Evolutionary conservation across 2,888 invertebrate genomes (phyloP).

Genomic region (Podotricha telesiphe): DNA sequence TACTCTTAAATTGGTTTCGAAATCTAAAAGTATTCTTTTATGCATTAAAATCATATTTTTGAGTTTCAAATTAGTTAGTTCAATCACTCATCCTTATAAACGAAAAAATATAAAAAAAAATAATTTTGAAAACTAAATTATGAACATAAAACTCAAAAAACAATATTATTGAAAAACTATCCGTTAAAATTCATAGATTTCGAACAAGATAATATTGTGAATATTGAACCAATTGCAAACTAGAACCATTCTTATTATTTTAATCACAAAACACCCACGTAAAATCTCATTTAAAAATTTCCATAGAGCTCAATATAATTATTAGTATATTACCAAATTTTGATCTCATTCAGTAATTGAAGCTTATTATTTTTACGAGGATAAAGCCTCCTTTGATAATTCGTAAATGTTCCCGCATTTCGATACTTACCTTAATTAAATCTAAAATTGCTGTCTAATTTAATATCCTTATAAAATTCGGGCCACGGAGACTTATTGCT

Average conservation of each 20-base stretch:
- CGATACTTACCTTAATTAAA: conserved; percentile 61
- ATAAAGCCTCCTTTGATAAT: conserved; percentile 14
- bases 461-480: conserved; percentile 66
- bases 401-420: conserved; percentile 28
- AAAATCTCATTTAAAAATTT: conserved; percentile 7
- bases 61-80: no score
- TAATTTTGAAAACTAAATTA: no score
- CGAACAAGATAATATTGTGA: no score
- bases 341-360: conserved; percentile 10
- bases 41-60: no score
- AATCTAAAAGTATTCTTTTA: no score
- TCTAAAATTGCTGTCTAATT: conserved; percentile 65
- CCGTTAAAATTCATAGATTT: no score
- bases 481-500: conserved; percentile 59
- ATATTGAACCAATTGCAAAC: no score
- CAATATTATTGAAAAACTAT: no score
- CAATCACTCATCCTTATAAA: no score
- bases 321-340: conserved; percentile 13
- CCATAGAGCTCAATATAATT: conserved; percentile 6
- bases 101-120: no score
- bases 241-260: background rate
- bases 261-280: background rate
- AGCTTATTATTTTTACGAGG: conserved; percentile 18
- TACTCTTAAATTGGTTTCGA: no score
- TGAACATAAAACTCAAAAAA: no score